phyloP scores from a whole-genome alignment of 1,140 invertebrate species.

The Caenorhabditis briggsae region DNA sequence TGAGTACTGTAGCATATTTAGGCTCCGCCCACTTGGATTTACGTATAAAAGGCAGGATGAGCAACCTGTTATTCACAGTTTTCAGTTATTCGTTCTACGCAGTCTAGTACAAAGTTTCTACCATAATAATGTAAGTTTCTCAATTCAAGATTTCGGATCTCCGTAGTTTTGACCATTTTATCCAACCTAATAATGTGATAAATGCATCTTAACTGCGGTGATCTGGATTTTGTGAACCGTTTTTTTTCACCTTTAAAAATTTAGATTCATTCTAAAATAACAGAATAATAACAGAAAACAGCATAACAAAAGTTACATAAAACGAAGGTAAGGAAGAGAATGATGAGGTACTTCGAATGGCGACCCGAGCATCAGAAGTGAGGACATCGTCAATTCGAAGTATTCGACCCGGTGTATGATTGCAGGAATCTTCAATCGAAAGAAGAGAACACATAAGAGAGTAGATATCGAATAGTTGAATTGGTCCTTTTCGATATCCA shows the following conservation, averaged over 20 bases:
- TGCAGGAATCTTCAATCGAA: slow-evolving; percentile 53
- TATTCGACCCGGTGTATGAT: slow-evolving; percentile 55
- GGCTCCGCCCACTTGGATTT: background rate
- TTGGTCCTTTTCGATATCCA: slow-evolving; percentile 53
- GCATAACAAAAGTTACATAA: slow-evolving; percentile 18
- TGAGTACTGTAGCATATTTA: slow-evolving; percentile 17
- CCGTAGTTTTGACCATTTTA: slow-evolving; percentile 49
- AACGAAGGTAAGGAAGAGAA: background rate
- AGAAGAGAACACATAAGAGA: slow-evolving; percentile 57
- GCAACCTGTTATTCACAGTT: background rate
- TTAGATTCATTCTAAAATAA: background rate
- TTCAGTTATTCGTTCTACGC: background rate
- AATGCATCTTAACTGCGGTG: slow-evolving; percentile 56
- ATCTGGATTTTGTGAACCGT: background rate
- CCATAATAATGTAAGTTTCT: background rate
- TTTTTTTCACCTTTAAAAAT: background rate
- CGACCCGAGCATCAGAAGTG: slow-evolving; percentile 51
- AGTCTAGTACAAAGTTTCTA: background rate
- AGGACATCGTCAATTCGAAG: slow-evolving; percentile 58
- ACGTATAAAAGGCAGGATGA: background rate
- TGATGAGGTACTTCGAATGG: slow-evolving; percentile 22
- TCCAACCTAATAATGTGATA: background rate
- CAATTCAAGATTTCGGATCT: background rate
- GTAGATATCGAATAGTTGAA: slow-evolving; percentile 61
- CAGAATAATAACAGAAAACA: slow-evolving; percentile 26